phyloP scores from a whole-genome alignment of 2,888 invertebrate species.

The Conchocele bisecta region DNA sequence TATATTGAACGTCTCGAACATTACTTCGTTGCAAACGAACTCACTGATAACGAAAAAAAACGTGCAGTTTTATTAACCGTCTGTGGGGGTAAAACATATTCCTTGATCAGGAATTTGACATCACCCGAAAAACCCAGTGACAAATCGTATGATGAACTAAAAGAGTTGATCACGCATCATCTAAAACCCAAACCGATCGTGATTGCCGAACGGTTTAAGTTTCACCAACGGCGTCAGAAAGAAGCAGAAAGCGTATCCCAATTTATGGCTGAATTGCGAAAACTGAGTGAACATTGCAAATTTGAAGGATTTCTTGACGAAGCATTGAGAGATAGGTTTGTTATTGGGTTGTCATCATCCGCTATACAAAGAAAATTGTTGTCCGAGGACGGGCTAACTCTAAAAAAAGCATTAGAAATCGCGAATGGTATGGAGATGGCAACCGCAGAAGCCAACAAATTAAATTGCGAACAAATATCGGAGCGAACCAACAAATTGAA shows the following conservation, averaged over 20 bases:
- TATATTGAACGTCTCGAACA: slow-evolving; percentile 44
- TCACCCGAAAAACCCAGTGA: slow-evolving; percentile 35
- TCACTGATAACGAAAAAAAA: slow-evolving; percentile 13
- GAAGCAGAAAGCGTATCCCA: slow-evolving; percentile 16
- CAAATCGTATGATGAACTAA: slow-evolving; percentile 21
- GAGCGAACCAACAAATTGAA: too few relatives aligned
- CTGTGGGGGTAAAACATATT: slow-evolving; percentile 31
- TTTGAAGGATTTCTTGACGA: slow-evolving; percentile 33
- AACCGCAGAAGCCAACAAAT: slow-evolving; percentile 2
- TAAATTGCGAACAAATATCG: too few relatives aligned
- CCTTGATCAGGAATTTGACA: slow-evolving; percentile 1
- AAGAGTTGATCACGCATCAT: slow-evolving; percentile 12
- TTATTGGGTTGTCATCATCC: slow-evolving; percentile 26
- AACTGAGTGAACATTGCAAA: slow-evolving; percentile 28
- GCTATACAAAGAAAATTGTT: slow-evolving; percentile 35
- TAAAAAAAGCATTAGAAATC: slow-evolving; percentile 24
- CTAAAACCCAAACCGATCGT: slow-evolving; percentile 21
- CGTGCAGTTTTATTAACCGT: slow-evolving; percentile 24
- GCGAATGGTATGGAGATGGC: slow-evolving; percentile 24
- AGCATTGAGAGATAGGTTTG: slow-evolving; percentile 33
- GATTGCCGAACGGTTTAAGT: slow-evolving; percentile 34
- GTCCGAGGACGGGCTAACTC: slow-evolving; percentile 17
- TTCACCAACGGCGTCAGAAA: slow-evolving; percentile 30
- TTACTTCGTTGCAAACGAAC: slow-evolving; percentile 25
- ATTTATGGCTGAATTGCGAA: slow-evolving; percentile 27